phyloP scores from a whole-genome alignment of 1,140 invertebrate genomes.

The Brachionus calyciflorus region DNA sequence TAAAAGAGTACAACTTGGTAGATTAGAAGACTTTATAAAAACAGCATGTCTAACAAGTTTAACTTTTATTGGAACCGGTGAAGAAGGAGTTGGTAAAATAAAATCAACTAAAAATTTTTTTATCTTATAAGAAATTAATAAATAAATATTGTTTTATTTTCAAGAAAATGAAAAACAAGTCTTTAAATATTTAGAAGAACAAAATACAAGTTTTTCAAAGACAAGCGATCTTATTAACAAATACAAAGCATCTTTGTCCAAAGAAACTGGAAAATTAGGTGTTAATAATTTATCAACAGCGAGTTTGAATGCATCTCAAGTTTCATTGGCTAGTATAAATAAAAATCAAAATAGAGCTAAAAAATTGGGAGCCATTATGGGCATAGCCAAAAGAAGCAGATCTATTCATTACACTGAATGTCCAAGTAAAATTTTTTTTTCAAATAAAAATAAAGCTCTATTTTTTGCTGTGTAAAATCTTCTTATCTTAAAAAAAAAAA shows the following conservation, averaged over 20 bases:
- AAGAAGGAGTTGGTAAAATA: conserved; percentile 40
- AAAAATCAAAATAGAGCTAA: conserved; percentile 11
- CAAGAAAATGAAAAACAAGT: conserved; percentile 42
- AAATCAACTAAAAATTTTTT: background rate
- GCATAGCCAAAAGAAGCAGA: conserved; percentile 33
- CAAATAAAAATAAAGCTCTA: too few species aligned
- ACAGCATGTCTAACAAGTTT: conserved; percentile 93
- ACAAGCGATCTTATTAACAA: conserved; percentile 28
- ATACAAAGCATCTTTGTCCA: conserved; percentile 25
- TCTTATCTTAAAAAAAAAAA: too few species aligned
- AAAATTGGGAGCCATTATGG: conserved; percentile 37
- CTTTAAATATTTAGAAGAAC: conserved; percentile 28
- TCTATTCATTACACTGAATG: conserved; percentile 32
- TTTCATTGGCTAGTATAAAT: background rate
- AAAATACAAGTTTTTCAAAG: conserved; percentile 22
- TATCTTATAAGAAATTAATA: background rate
- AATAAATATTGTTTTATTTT: too few species aligned
- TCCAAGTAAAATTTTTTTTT: conserved; percentile 28
- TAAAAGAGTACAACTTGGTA: conserved; percentile 79
- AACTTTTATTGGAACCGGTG: conserved; percentile 70
- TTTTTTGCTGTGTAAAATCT: too few species aligned
- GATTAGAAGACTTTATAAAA: conserved; percentile 83
- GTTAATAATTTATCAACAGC: background rate
- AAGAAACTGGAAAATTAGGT: background rate
- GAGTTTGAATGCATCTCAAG: background rate